Conservation (phyloP, 2,888 invertebrate species). For the Leucania comma region DNA sequence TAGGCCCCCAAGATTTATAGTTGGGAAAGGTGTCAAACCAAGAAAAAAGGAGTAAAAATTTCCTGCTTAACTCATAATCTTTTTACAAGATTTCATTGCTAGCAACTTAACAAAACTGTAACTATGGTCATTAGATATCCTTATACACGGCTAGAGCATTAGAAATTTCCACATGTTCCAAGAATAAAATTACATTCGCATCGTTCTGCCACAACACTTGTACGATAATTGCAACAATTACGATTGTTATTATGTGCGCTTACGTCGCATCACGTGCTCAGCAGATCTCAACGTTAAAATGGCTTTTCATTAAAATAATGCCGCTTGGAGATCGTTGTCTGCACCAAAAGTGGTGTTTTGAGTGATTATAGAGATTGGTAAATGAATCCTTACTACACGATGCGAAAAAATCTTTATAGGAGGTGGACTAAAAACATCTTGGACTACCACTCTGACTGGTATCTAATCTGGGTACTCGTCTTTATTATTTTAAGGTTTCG, state of each 20-base stretch:
- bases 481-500: background rate
- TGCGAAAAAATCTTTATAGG: background rate
- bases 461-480: background rate
- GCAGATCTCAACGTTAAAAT: slow-evolving; percentile 55
- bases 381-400: background rate
- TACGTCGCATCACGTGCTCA: slow-evolving; percentile 62
- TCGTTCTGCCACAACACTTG: slow-evolving; percentile 60
- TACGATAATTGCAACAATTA: slow-evolving; percentile 74
- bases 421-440: background rate
- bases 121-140: slow-evolving; percentile 7
- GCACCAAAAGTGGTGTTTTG: slow-evolving; percentile 33
- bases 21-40: background rate
- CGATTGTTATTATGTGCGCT: slow-evolving; percentile 72
- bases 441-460: background rate
- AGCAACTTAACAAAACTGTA: background rate
- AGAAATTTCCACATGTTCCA: slow-evolving; percentile 71
- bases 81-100: background rate
- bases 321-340: slow-evolving; percentile 44
- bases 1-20: background rate
- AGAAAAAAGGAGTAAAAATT: too few relatives aligned
- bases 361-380: slow-evolving; percentile 18
- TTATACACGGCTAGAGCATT: slow-evolving; percentile 14
- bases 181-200: slow-evolving; percentile 69
- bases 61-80: background rate
- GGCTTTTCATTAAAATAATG: slow-evolving; percentile 60